A percentile compares a stretch with the other conserved stretches of the same genome.
Conservation (phyloP, 1,140 invertebrate genomes). For the Thalassaphorura encarpata region DNA sequence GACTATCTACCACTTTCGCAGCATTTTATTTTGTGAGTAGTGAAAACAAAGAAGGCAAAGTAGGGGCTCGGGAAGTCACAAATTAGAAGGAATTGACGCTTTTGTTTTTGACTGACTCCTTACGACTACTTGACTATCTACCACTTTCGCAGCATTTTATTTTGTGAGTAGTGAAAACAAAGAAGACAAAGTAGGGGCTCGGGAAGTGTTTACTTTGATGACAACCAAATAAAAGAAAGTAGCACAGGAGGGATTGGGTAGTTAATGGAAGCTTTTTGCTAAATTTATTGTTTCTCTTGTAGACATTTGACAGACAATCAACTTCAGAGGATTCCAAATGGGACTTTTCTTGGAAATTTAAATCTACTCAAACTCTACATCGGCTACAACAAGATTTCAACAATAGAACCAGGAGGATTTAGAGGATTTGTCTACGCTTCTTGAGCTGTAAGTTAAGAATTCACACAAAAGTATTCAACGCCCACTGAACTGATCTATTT, state of each 20-base stretch:
- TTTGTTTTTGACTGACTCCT: no score
- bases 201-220: neutral
- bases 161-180: neutral
- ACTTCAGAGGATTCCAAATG: neutral
- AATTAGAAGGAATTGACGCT: no score
- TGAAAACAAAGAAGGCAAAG: neutral
- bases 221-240: neutral
- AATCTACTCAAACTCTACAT: neutral
- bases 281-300: neutral
- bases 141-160: neutral
- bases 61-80: no score
- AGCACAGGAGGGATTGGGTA: neutral
- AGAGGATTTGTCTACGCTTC: neutral
- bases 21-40: neutral
- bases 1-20: no score
- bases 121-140: no score
- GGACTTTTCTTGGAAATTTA: neutral
- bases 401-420: neutral
- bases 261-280: neutral
- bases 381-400: neutral
- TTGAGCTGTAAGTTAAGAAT: neutral
- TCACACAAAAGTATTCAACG: neutral
- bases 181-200: neutral
- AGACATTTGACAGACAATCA: conserved; percentile 4
- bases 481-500: neutral